Evolutionary conservation across 2,888 invertebrate genomes (phyloP), one percentile per base, ranked within the genome.

Genomic region (Cinara cedri): DNA sequence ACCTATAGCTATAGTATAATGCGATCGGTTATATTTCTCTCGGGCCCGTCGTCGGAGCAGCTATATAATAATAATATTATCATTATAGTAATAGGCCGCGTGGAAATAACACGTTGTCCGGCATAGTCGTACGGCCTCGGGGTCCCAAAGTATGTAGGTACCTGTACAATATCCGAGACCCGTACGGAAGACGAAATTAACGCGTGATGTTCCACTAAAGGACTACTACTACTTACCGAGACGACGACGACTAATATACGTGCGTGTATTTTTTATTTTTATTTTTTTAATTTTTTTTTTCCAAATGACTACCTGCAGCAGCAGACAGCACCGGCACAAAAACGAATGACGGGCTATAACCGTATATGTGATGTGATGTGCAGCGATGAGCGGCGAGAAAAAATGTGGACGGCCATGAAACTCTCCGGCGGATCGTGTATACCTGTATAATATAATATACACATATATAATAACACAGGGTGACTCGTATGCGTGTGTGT

Each of bases 371-470:
- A 3, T 16, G 0, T 8, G 14, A n/a, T 54, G 49, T 19, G 14
- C 9, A 21, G 0, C 14, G 14, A n/a, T 54, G 54, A 14, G n/a
- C 14, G 65, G 19, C 1, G 66, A 13, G 19, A 49, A 70, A 75
- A 78, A 76, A 78, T 70, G 78, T 78, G 70, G 76, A 60, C 49
- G 78, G 21, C 78, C 68, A 70, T 78, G 78, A 78, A 70, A 78
- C 76, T 75, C 16, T n/a, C 44, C 54, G 60, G 34, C 11, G n/a
- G n/a, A 11, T 16, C 14, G 57, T 19, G 42, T 10, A 11, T 62
- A 34, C 34, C 6, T 34, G 3, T 34, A 34, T 34, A 34, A 34
- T 26, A 54, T 54, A 8, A n/a, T n/a, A n/a, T n/a, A n/a, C n/a
- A n/a, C n/a, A n/a, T n/a, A n/a, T n/a, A n/a, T n/a, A n/a, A n/a